Conservation (phyloP, 2,113 vertebrate species). For the Sylvia atricapilla region DNA sequence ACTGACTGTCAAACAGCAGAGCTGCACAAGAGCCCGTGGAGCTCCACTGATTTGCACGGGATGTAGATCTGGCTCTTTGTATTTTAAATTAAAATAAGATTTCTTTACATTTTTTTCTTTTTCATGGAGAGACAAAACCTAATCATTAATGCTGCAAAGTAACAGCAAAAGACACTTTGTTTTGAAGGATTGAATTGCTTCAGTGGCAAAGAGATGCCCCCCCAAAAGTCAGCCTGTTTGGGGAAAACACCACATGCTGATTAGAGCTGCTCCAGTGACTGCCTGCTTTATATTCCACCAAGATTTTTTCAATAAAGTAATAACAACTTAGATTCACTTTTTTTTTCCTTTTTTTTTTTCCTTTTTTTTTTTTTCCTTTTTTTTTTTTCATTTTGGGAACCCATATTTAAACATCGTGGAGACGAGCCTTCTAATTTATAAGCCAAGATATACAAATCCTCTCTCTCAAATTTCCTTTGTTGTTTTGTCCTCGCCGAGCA, state of each 20-base stretch:
- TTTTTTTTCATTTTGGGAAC: no score
- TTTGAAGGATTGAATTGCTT: neutral
- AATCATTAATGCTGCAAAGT: neutral
- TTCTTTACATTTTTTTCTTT: neutral
- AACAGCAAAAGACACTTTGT: neutral
- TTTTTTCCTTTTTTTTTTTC: neutral
- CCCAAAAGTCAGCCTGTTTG: neutral
- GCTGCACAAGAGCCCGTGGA: neutral
- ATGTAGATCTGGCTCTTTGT: neutral
- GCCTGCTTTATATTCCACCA: neutral
- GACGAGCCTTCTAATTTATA: slow-evolving; percentile 53
- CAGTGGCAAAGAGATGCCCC: neutral
- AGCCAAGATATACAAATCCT: slow-evolving; percentile 60
- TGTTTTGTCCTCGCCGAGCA: slow-evolving; percentile 54
- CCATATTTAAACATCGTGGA: slow-evolving; percentile 19
- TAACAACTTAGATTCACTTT: slow-evolving; percentile 12
- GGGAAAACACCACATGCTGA: slow-evolving; percentile 1
- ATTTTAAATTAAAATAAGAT: slow-evolving; percentile 3
- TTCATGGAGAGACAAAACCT: neutral
- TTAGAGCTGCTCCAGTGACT: neutral
- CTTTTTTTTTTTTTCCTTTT: neutral
- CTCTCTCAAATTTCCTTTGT: slow-evolving; percentile 61
- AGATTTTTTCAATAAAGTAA: neutral
- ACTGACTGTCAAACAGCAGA: neutral
- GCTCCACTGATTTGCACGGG: neutral